Conservation (phyloP, 2,797 vertebrate genomes). For the Enteromius paludinosus region DNA sequence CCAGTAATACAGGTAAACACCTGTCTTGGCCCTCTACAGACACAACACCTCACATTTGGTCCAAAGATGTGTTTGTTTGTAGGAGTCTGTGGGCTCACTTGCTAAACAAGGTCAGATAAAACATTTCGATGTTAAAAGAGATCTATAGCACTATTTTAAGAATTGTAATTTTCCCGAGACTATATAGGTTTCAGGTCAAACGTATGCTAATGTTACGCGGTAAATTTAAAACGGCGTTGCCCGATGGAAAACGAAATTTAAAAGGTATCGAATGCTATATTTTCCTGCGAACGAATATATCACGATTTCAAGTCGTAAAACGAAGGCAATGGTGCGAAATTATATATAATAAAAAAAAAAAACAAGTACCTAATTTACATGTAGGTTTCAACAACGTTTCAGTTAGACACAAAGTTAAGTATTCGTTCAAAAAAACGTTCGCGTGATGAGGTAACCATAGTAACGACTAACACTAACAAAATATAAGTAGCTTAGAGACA, state of each 20-base stretch:
- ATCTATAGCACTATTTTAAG: neutral
- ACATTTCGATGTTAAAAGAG: neutral
- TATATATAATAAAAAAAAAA: too few relatives aligned
- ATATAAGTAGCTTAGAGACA: neutral
- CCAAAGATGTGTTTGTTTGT: slow-evolving; percentile 28
- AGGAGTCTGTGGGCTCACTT: neutral
- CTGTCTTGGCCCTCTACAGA: slow-evolving; percentile 53
- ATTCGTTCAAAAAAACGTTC: neutral
- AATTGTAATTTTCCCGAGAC: neutral
- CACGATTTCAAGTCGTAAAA: neutral
- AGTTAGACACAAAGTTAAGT: neutral
- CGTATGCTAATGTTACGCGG: neutral
- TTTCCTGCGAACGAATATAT: neutral
- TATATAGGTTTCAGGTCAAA: neutral
- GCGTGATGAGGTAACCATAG: neutral
- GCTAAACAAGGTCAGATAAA: neutral
- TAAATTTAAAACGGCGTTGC: neutral
- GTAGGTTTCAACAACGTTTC: neutral
- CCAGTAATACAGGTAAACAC: slow-evolving; percentile 59
- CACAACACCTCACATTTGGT: slow-evolving; percentile 39
- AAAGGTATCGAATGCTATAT: neutral
- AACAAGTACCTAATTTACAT: neutral
- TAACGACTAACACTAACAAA: neutral
- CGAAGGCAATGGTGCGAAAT: neutral
- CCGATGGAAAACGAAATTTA: neutral